Percentiles rank a stretch among this genome's conserved stretches.
Evolutionary conservation across 2,888 invertebrate genomes (phyloP).

Genomic region (Epistrophella euchroma): DNA sequence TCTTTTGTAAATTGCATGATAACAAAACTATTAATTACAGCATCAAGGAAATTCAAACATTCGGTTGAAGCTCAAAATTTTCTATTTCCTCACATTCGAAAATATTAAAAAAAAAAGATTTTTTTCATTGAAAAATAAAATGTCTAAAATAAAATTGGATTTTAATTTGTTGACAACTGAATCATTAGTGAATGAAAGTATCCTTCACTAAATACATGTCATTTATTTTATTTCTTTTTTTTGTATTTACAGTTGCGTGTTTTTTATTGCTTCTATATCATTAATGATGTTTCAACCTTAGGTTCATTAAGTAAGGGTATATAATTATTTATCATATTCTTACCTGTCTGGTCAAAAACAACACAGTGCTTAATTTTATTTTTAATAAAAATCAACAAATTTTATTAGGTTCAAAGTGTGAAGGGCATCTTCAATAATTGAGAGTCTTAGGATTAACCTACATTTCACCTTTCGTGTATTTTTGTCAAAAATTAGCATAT

Average conservation of each 20-base stretch:
- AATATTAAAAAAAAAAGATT: too few species aligned
- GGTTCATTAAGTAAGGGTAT: neutral
- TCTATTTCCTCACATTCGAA: too few species aligned
- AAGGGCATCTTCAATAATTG: neutral
- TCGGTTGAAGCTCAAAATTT: too few species aligned
- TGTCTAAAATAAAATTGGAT: neutral
- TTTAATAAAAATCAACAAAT: neutral
- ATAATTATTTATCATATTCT: slow-evolving; percentile 5
- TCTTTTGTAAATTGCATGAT: too few species aligned
- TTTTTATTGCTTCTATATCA: neutral
- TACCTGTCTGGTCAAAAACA: too few species aligned
- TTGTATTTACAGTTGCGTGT: neutral
- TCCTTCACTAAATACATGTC: slow-evolving; percentile 13
- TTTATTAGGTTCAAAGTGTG: neutral
- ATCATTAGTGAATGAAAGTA: slow-evolving; percentile 16
- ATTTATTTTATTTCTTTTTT: too few species aligned
- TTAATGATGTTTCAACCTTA: neutral
- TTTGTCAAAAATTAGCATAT: neutral
- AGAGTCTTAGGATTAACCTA: neutral
- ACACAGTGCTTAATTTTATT: neutral
- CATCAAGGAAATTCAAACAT: too few species aligned
- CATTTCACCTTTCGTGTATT: neutral
- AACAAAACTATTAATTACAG: too few species aligned
- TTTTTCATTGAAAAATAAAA: too few species aligned
- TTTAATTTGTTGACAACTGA: neutral